Evolutionary conservation across 1,140 invertebrate species (phyloP), one percentile per base, ranked within the genome.

Genomic region (Pseudobourletiella spinata): DNA sequence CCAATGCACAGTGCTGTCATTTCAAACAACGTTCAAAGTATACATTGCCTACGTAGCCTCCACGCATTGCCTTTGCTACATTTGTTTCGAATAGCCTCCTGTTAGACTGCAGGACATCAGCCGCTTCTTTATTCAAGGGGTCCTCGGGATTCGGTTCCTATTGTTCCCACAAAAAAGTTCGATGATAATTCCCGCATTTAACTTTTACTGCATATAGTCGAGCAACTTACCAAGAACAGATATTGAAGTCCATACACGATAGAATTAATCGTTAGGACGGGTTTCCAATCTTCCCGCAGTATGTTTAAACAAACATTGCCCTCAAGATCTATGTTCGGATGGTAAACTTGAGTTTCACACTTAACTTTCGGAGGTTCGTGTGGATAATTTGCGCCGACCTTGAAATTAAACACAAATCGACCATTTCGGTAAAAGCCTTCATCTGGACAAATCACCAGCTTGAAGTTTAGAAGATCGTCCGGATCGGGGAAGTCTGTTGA

Each of bases 81-180:
- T 97, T 97, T 72, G 93, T 89, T 76, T 98, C 95, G 76, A 98
- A 98, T 58, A 92, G 79, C 71, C 92, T 82, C 75, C 91, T 80
- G 76, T 97, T 97, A 73, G 85, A 93, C 75, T 95, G 92, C 59
- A 98, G 79, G 30, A 97, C 91, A 75, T 97, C 93, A 22, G 95
- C 95, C n/a, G 95, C 95, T 79, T 98, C 95, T 81, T 98, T 98
- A 75, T 98, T 98, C 58, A 98, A 75, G 26, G 95, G 95, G 80
- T 98, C 95, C 79, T 98, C 95, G 16, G 95, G 92, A 79, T 98
- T 98, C 48, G 95, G 95, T 80, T 98, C 95, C 91, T 94, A 66
- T 26, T 63, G n/a, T n/a, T n/a, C n/a, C n/a, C n/a, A n/a, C n/a
- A n/a, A n/a, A n/a, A n/a, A n/a, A n/a, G n/a, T n/a, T n/a, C n/a